Evolutionary conservation across 2,888 invertebrate species (phyloP), one percentile per base, ranked within the genome.

Genomic region (Polylopha cassiicola): DNA sequence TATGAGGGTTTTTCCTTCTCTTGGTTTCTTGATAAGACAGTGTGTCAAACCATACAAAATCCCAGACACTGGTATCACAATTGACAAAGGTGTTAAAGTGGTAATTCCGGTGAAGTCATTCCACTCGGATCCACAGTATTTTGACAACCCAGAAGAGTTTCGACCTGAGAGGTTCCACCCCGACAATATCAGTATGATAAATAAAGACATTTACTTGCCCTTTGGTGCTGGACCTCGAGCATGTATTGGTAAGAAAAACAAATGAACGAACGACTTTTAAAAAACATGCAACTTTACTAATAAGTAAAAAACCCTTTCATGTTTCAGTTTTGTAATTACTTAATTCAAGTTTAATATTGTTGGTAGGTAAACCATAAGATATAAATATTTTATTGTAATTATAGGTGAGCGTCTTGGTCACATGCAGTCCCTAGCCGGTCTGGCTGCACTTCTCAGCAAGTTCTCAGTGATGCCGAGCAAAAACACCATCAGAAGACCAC

Each of bases 81-180:
- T 75, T 18, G 73, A 73, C 39, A 44, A 57, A 8, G 55, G 51
- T 1, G 52, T 56, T 2, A 39, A 44, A 1, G 36, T 65, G 1
- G 20, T 52, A 2, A 50, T 77, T 1, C 70, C 77, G 0, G 44
- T 73, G 18, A 61, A 71, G 33, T 73, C 70, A 2, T 36, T 76
- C 24, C 74, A 75, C 29, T 68, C 60, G 8, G 76, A 77, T 36
- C 71, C 71, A 2, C 41, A 63, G 28, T 73, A 74, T 43, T 77
- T 69, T 22, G 64, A 67, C 7, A 51, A 65, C 15, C 77, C 77
- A 0, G 52, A 62, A 1, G 57, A 62, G 47, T 77, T 73, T 39
- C 55, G 64, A 0, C 76, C 77, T 2, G 74, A 75, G 31, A 53
- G 76, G 14, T 75, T 75, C 36, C 37, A 56, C 15, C 61, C 68